These are phyloP conservation scores for Vireo altiloquus DNA, from an alignment of 2,113 vertebrate genomes.

Conservation along the genomic window DNA sequence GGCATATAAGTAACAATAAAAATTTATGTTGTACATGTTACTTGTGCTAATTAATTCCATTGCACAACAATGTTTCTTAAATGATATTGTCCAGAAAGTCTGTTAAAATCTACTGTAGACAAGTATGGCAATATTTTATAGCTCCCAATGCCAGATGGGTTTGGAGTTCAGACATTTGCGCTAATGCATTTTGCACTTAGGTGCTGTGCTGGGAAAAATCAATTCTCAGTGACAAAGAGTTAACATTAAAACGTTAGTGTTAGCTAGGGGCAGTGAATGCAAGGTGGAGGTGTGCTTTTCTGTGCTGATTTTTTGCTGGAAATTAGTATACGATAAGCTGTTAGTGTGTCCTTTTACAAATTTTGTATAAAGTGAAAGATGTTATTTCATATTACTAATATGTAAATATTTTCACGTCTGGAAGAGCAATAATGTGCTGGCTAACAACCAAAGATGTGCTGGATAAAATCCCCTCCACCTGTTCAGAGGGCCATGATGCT, in stretches of 20 bases:
- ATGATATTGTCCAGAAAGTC: conserved; percentile 59
- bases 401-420: conserved; percentile 41
- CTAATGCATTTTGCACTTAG: conserved; percentile 57
- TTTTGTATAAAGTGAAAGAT: background rate
- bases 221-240: conserved; percentile 19
- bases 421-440: conserved; percentile 56
- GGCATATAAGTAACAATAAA: conserved; percentile 61
- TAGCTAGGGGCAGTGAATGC: background rate
- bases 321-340: background rate
- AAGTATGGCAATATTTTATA: conserved; percentile 26
- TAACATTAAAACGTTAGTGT: conserved; percentile 7
- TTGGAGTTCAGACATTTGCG: conserved; percentile 33
- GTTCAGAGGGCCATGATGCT: background rate
- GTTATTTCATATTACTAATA: background rate
- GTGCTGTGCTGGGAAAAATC: conserved; percentile 42
- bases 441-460: conserved; percentile 45
- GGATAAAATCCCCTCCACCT: conserved; percentile 50
- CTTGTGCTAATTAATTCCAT: conserved; percentile 66
- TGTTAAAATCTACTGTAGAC: conserved; percentile 32
- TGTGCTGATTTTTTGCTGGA: background rate
- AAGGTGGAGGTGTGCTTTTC: background rate
- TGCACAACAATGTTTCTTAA: conserved; percentile 44
- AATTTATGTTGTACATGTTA: conserved; percentile 49
- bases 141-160: conserved; percentile 18
- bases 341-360: background rate